Evolutionary conservation across 2,113 vertebrate genomes (phyloP).

Genomic region (Bos taurus): DNA sequence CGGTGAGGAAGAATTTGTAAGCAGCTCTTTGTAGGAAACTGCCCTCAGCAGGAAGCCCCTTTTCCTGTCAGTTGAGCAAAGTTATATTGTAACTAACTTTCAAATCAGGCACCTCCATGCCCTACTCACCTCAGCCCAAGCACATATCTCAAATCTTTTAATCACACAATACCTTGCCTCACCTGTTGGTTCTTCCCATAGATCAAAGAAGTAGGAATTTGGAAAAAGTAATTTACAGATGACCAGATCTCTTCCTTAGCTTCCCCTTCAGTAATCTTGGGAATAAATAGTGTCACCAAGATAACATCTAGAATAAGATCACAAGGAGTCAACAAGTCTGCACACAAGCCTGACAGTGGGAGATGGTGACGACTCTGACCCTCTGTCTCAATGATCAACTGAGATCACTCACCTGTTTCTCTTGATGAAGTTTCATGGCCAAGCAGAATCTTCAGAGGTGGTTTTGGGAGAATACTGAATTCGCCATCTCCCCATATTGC

Average conservation of each 20-base stretch:
- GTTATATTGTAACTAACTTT: background rate
- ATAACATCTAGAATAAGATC: background rate
- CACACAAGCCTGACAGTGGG: background rate
- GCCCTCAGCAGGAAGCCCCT: background rate
- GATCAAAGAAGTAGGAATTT: background rate
- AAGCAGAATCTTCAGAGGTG: background rate
- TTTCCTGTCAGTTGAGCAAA: background rate
- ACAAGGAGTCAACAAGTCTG: background rate
- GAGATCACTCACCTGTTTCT: background rate
- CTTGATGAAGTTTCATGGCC: background rate
- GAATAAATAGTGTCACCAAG: background rate
- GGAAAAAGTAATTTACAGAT: background rate
- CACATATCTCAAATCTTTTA: background rate
- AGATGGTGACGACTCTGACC: background rate
- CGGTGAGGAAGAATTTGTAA: background rate
- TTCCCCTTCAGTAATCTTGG: background rate
- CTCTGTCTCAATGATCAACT: background rate
- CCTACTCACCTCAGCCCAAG: background rate
- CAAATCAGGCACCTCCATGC: background rate
- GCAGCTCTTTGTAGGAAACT: background rate
- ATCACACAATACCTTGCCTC: background rate
- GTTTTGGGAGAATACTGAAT: background rate
- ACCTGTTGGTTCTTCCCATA: background rate
- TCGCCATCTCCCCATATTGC: background rate
- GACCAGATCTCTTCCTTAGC: background rate